Conservation (phyloP, 2,797 vertebrate genomes). For the Clamator glandarius region DNA sequence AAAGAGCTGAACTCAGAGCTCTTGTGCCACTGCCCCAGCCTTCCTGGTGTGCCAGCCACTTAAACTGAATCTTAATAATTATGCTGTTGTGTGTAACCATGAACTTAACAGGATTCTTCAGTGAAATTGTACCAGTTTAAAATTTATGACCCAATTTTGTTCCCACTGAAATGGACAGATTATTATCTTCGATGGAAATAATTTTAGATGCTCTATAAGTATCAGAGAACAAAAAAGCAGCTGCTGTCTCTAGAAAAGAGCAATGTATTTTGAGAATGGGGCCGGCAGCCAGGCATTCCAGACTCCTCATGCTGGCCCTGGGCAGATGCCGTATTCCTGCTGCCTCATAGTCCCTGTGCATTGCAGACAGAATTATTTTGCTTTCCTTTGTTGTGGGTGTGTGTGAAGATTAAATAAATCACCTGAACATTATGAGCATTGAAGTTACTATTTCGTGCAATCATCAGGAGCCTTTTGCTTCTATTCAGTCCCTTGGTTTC, state of each 20-base stretch:
- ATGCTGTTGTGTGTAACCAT: not conserved
- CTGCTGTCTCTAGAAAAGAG: constrained; percentile 36
- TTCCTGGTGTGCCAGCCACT: not conserved
- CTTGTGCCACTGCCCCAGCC: not conserved
- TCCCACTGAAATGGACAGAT: not conserved
- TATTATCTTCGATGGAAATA: constrained; percentile 41
- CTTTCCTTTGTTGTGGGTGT: not conserved
- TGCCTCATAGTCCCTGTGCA: not conserved
- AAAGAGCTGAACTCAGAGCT: not conserved
- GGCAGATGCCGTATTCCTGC: not conserved
- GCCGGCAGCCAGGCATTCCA: constrained; percentile 44
- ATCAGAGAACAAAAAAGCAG: constrained; percentile 41
- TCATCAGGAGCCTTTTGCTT: not conserved
- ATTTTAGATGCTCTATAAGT: not conserved
- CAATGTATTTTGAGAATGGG: constrained; percentile 16
- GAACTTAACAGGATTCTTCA: not conserved
- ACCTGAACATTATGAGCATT: not conserved
- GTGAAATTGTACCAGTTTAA: not conserved
- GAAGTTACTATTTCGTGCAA: not conserved
- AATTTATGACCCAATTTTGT: not conserved
- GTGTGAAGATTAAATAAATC: not conserved
- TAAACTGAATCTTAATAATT: not conserved
- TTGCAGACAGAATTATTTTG: not conserved
- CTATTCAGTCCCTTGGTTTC: not conserved
- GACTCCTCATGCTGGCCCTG: not conserved